Conservation (phyloP, 2,797 vertebrate species). For the Odontamblyopus rebecca region DNA sequence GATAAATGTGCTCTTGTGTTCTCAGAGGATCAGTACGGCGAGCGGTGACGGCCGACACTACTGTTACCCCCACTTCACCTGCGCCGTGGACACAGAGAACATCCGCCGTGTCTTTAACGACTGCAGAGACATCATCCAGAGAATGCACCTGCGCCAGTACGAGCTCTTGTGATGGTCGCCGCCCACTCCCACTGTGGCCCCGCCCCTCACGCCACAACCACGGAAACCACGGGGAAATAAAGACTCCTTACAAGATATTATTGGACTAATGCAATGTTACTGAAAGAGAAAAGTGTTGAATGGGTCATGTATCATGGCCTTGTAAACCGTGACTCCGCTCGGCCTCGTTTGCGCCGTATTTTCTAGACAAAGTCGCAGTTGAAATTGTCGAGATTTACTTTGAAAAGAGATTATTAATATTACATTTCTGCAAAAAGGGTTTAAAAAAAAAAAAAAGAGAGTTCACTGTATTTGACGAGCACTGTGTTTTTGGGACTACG, state of each 20-base stretch:
- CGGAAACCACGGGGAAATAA: conserved; percentile 36
- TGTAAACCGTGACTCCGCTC: conserved; percentile 9
- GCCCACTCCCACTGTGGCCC: conserved; percentile 40
- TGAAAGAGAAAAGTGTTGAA: conserved; percentile 35
- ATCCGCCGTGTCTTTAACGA: conserved; percentile 98
- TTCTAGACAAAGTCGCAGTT: conserved; percentile 24
- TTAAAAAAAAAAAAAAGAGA: conserved; percentile 43
- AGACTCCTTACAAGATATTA: conserved; percentile 24
- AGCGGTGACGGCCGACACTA: conserved; percentile 96
- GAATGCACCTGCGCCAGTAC: conserved; percentile 98
- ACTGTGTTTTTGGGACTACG: conserved; percentile 63
- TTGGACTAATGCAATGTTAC: conserved; percentile 42
- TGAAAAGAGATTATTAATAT: conserved; percentile 34
- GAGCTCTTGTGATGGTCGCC: conserved; percentile 91
- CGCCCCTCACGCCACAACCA: conserved; percentile 43
- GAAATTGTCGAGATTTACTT: conserved; percentile 35
- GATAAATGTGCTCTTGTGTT: too few species aligned
- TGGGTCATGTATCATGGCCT: conserved; percentile 33
- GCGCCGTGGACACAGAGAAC: conserved; percentile 98
- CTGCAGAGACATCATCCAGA: conserved; percentile 99
- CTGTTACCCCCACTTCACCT: conserved; percentile 98
- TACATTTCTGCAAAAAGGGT: conserved; percentile 55
- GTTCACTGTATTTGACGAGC: conserved; percentile 62
- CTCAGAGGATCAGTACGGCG: conserved; percentile 98
- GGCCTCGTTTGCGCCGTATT: conserved; percentile 31